Conservation (phyloP, 2,113 vertebrate species). For the Nothoprocta perdicaria region DNA sequence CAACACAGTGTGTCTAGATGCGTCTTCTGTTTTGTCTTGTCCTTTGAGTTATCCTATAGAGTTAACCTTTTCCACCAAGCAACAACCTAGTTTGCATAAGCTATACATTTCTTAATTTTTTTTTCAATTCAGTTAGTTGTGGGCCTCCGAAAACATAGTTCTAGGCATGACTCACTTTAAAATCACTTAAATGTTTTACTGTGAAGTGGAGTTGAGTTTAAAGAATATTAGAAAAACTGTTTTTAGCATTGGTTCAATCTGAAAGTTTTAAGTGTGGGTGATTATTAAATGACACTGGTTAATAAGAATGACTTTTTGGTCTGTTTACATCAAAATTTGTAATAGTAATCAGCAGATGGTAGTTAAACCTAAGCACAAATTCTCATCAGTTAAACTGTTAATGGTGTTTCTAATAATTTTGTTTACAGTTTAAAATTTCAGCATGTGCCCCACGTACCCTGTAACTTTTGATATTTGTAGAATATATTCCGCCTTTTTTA, state of each 20-base stretch:
- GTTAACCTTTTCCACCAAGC: neutral
- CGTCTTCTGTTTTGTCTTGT: conserved; percentile 18
- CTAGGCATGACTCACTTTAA: neutral
- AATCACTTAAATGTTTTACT: neutral
- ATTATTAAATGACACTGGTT: neutral
- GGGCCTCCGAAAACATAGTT: neutral
- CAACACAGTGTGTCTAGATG: neutral
- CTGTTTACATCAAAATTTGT: neutral
- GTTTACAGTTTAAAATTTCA: neutral
- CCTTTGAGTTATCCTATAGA: neutral
- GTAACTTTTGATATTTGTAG: neutral
- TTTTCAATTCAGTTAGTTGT: neutral
- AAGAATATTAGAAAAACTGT: neutral
- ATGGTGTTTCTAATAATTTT: neutral
- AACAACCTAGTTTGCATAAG: neutral
- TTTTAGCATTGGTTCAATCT: neutral
- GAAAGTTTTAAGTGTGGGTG: neutral
- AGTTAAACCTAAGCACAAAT: neutral
- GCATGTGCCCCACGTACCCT: neutral
- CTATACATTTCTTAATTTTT: neutral
- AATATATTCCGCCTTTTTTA: neutral
- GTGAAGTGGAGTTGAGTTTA: accelerated
- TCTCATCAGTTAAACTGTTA: neutral
- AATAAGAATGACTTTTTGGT: neutral
- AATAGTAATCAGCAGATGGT: neutral